Conservation (phyloP, 2,797 vertebrate genomes). For the Coregonus ussuriensis region DNA sequence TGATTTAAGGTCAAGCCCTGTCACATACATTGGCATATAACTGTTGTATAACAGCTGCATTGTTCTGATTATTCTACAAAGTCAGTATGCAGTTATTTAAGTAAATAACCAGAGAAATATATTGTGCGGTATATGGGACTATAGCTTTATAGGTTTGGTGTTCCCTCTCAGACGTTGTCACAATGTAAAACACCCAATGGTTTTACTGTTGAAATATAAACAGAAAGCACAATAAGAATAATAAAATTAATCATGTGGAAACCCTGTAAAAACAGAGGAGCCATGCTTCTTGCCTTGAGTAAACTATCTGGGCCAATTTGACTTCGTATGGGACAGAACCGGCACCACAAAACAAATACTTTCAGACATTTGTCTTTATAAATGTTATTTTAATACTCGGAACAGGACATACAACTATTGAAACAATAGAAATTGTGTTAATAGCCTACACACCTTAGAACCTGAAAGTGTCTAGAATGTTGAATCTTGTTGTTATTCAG, state of each 20-base stretch:
- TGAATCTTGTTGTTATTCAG: no score
- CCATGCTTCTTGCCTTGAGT: neutral
- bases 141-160: constrained; percentile 32
- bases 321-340: neutral
- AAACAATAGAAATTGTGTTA: neutral
- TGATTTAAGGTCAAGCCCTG: neutral
- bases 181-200: constrained; percentile 32
- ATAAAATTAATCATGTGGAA: constrained; percentile 57
- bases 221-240: constrained; percentile 43
- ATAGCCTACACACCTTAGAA: no score
- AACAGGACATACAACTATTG: neutral
- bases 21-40: neutral
- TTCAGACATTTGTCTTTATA: neutral
- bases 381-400: neutral
- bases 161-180: constrained; percentile 30
- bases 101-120: constrained; percentile 26
- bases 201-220: constrained; percentile 38
- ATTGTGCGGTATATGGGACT: constrained; percentile 29
- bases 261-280: constrained; percentile 44
- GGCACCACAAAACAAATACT: neutral
- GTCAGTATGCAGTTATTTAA: neutral
- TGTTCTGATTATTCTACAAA: neutral
- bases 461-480: no score
- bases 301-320: neutral
- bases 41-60: neutral